Evolutionary conservation across 2,888 invertebrate species (phyloP).

Genomic region (Sylvicola cinctus): DNA sequence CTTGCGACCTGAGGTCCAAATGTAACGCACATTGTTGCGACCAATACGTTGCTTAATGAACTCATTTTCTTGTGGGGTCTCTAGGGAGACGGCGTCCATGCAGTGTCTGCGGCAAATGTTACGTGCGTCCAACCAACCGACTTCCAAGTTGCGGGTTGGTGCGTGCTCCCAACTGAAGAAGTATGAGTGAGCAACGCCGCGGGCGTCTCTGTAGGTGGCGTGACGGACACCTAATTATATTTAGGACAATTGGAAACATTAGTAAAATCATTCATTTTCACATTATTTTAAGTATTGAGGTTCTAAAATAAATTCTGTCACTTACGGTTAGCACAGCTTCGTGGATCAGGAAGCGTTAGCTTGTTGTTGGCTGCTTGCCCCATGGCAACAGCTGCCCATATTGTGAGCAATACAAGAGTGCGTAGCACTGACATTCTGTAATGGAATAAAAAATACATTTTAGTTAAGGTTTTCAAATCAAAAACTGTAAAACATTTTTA

Average conservation of each 20-base stretch:
- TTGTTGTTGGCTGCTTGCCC: conserved; percentile 77
- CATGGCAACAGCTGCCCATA: conserved; percentile 41
- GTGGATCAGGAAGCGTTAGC: conserved; percentile 68
- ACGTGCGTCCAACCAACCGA: conserved; percentile 78
- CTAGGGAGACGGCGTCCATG: conserved; percentile 82
- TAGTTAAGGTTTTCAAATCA: too few relatives aligned
- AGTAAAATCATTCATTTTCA: not conserved
- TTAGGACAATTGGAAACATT: not conserved
- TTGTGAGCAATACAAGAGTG: conserved; percentile 34
- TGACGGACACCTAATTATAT: conserved; percentile 55
- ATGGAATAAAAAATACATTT: too few relatives aligned
- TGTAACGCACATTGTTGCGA: conserved; percentile 56
- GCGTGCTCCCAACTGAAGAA: conserved; percentile 87
- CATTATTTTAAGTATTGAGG: not conserved
- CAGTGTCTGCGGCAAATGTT: conserved; percentile 83
- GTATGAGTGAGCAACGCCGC: conserved; percentile 75
- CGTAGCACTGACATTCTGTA: conserved; percentile 15
- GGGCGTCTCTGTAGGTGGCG: conserved; percentile 68
- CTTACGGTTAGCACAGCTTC: conserved; percentile 78
- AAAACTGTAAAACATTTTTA: too few relatives aligned
- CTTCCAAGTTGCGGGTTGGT: conserved; percentile 61
- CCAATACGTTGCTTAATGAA: conserved; percentile 73
- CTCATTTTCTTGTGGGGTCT: conserved; percentile 81
- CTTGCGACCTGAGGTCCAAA: conserved; percentile 83
- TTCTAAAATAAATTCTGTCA: conserved; percentile 15